Evolutionary conservation across 2,888 invertebrate genomes (phyloP).

Genomic region (Drosophila diplacantha): DNA sequence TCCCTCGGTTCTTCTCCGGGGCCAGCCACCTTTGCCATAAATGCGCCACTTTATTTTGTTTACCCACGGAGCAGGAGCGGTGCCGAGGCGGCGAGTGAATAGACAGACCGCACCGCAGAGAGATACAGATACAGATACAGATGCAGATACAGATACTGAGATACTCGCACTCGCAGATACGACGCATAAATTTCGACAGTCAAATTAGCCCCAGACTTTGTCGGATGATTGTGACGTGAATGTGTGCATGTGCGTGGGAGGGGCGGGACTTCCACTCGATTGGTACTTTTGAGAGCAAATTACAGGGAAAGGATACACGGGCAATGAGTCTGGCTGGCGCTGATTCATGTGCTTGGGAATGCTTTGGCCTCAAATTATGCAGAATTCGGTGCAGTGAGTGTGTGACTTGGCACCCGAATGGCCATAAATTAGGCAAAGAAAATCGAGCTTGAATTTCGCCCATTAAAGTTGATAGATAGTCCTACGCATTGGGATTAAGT

Average conservation of each 20-base stretch:
- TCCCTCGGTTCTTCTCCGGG: slow-evolving; percentile 9
- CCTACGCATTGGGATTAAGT: background rate
- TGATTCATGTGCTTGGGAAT: slow-evolving; percentile 27
- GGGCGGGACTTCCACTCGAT: slow-evolving; percentile 34
- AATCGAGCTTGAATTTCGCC: slow-evolving; percentile 5
- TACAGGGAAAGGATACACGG: slow-evolving; percentile 31
- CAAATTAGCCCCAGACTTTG: slow-evolving; percentile 58
- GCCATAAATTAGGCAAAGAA: background rate
- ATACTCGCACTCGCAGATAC: slow-evolving; percentile 31
- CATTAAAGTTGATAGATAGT: slow-evolving; percentile 10
- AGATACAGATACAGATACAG: slow-evolving; percentile 27
- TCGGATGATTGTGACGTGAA: slow-evolving; percentile 14
- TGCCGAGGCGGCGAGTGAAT: slow-evolving; percentile 3
- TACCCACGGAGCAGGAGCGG: slow-evolving; percentile 44
- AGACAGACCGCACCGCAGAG: slow-evolving; percentile 17
- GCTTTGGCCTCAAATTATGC: slow-evolving; percentile 23
- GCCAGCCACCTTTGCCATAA: slow-evolving; percentile 65
- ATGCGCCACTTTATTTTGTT: slow-evolving; percentile 70
- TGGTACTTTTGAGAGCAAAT: slow-evolving; percentile 31
- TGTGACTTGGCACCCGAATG: too few species aligned
- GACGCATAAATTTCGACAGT: slow-evolving; percentile 63
- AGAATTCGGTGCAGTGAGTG: slow-evolving; percentile 4
- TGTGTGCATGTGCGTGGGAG: slow-evolving; percentile 3
- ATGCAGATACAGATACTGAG: slow-evolving; percentile 17
- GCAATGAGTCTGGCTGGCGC: slow-evolving; percentile 11